Percentiles rank a stretch among this genome's conserved stretches.
Conservation (phyloP, 1,140 invertebrate species). For the Papilio xuthus region DNA sequence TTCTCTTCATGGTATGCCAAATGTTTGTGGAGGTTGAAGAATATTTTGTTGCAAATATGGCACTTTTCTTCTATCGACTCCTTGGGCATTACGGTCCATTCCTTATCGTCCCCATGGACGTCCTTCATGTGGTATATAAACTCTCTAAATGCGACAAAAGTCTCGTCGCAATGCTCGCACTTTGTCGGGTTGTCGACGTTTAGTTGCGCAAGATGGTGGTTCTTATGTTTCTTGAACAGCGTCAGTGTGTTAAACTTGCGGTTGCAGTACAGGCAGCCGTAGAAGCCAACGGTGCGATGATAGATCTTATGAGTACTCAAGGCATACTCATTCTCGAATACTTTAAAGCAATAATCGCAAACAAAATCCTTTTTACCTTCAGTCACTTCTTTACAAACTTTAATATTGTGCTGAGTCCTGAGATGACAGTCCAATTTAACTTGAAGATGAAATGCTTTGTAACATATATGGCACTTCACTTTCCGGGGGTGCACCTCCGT, state of each 20-base stretch:
- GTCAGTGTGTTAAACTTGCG: slow-evolving; percentile 72
- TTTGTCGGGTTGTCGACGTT: slow-evolving; percentile 74
- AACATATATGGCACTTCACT: slow-evolving; percentile 76
- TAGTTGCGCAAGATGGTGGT: slow-evolving; percentile 67
- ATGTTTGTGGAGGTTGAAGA: slow-evolving; percentile 76
- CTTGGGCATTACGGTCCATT: slow-evolving; percentile 73
- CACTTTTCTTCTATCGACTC: slow-evolving; percentile 73
- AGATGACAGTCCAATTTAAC: slow-evolving; percentile 80
- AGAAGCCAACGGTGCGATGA: slow-evolving; percentile 70
- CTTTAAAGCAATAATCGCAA: slow-evolving; percentile 79
- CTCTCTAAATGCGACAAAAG: slow-evolving; percentile 72
- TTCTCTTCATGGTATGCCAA: slow-evolving; percentile 78
- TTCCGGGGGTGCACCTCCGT: slow-evolving; percentile 73
- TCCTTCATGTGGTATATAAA: slow-evolving; percentile 77
- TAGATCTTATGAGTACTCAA: slow-evolving; percentile 73
- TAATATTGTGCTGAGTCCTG: slow-evolving; percentile 69
- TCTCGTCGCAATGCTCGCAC: slow-evolving; percentile 78
- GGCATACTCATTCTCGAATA: slow-evolving; percentile 74
- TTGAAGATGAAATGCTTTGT: slow-evolving; percentile 78
- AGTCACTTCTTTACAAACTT: slow-evolving; percentile 57
- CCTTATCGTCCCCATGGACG: slow-evolving; percentile 72
- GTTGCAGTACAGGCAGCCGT: slow-evolving; percentile 76
- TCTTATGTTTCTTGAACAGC: slow-evolving; percentile 74
- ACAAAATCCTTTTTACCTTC: slow-evolving; percentile 62
- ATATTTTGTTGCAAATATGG: slow-evolving; percentile 74